Conservation (phyloP, 2,888 invertebrate species). For the Drosophila eohydei region DNA sequence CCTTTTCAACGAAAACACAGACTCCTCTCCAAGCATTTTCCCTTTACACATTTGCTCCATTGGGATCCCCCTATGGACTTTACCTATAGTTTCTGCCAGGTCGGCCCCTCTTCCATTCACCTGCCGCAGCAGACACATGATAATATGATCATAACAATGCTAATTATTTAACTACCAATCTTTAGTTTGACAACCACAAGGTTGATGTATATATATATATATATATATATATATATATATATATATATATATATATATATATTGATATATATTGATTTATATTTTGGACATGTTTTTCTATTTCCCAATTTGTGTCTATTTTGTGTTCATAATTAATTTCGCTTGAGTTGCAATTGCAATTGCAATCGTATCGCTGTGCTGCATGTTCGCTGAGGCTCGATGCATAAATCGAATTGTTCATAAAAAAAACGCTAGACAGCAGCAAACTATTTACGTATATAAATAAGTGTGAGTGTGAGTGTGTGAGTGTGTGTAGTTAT, state of each 20-base stretch:
- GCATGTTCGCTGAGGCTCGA: conserved; percentile 38
- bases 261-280: background rate
- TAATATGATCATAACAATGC: background rate
- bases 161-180: background rate
- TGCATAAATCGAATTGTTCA: conserved; percentile 56
- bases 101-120: no score
- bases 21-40: no score
- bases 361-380: conserved; percentile 24
- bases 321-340: conserved; percentile 52
- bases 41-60: no score
- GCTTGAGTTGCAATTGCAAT: conserved; percentile 43
- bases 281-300: conserved; percentile 2
- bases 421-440: conserved; percentile 40
- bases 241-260: no score
- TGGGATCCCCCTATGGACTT: background rate
- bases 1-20: no score
- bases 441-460: background rate
- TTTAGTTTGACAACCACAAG: no score
- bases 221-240: no score
- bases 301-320: conserved; percentile 18
- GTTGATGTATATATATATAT: no score
- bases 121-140: no score
- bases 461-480: conserved; percentile 5
- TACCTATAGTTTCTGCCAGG: no score
- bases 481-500: conserved; percentile 26